These are phyloP conservation scores for Patella caerulea DNA, from an alignment of 2,888 invertebrate species.

Conservation along the genomic window DNA sequence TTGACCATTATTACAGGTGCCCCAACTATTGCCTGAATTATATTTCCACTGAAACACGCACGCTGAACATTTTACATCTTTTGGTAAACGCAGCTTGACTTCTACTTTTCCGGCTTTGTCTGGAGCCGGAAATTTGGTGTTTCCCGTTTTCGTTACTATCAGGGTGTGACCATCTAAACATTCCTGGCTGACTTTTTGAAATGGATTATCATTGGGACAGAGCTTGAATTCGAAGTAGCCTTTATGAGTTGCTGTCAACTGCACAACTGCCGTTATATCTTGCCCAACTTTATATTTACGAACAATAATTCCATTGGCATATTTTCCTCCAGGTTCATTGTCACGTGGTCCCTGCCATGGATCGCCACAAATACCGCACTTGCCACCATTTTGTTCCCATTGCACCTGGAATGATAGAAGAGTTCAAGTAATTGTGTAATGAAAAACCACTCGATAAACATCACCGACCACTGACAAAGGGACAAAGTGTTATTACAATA, in stretches of 20 bases:
- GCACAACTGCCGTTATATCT: conserved; percentile 61
- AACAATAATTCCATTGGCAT: conserved; percentile 67
- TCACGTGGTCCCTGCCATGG: conserved; percentile 75
- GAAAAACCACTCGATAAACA: no score
- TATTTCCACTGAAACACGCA: conserved; percentile 64
- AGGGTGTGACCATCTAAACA: conserved; percentile 60
- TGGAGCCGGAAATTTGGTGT: conserved; percentile 43
- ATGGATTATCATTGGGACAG: conserved; percentile 50
- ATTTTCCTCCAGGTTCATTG: conserved; percentile 68
- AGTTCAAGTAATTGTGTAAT: no score
- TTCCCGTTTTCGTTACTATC: conserved; percentile 37
- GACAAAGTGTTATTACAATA: neutral
- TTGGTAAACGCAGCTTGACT: conserved; percentile 50
- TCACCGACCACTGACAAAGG: conserved; percentile 21
- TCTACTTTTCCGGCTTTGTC: conserved; percentile 38
- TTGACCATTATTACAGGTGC: conserved; percentile 45
- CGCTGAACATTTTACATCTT: conserved; percentile 46
- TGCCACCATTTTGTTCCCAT: conserved; percentile 74
- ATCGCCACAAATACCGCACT: conserved; percentile 93
- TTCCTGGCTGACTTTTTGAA: conserved; percentile 53
- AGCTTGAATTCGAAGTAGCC: conserved; percentile 63
- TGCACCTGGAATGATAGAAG: conserved; percentile 51
- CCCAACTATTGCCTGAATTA: conserved; percentile 64
- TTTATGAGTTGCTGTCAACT: conserved; percentile 70
- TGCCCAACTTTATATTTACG: conserved; percentile 62